Conservation (phyloP, 2,797 vertebrate genomes). For the Mionectes olivaceus region DNA sequence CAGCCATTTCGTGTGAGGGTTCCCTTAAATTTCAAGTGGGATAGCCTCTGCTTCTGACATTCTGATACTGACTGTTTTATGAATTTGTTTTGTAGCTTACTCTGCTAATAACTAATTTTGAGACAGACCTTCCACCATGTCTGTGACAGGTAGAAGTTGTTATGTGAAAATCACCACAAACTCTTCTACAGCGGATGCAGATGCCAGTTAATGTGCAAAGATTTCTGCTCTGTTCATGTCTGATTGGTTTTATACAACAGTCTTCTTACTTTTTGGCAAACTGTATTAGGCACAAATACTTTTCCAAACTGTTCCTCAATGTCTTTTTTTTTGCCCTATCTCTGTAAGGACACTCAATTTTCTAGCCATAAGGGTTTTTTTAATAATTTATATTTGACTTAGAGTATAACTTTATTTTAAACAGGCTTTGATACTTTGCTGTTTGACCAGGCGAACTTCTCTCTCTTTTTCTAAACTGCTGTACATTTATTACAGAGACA, state of each 20-base stretch:
- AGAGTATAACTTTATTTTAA: not conserved
- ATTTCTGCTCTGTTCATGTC: not conserved
- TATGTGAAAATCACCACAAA: not conserved
- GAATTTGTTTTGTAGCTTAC: not conserved
- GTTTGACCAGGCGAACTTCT: not conserved
- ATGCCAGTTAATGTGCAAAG: not conserved
- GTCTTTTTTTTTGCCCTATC: not conserved
- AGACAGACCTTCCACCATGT: not conserved
- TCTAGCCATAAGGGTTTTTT: not conserved
- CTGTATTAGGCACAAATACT: rapidly evolving
- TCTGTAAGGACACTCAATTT: not conserved
- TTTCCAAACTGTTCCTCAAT: not conserved
- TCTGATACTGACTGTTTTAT: not conserved
- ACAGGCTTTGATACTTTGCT: not conserved
- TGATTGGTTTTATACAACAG: not conserved
- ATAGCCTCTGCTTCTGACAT: not conserved
- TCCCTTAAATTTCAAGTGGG: not conserved
- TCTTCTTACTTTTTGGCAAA: not conserved
- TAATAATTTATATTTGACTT: not conserved
- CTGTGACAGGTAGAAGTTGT: not conserved
- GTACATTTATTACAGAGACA: not conserved
- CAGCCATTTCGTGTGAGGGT: not conserved
- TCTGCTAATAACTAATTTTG: not conserved
- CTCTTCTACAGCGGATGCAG: not conserved
- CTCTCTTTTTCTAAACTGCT: not conserved